These are phyloP conservation scores for Apamea anceps DNA, from an alignment of 2,888 invertebrate genomes.

Conservation along the genomic window DNA sequence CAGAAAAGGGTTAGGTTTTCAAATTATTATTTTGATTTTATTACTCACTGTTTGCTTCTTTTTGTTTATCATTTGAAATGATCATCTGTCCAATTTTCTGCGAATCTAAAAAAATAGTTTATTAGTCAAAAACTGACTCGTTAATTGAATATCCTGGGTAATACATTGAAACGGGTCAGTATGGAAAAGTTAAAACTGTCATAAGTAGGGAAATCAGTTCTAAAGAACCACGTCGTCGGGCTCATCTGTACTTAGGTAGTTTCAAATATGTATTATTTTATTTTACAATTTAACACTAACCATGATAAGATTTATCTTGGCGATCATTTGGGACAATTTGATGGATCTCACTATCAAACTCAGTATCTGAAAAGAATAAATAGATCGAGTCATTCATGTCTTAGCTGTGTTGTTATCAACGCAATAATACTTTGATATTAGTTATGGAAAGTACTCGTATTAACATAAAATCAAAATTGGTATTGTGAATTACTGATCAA, in stretches of 20 bases:
- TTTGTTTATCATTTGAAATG: neutral
- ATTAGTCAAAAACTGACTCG: neutral
- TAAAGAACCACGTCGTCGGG: too few species aligned
- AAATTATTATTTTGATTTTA: neutral
- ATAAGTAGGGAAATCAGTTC: too few species aligned
- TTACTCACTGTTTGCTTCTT: neutral
- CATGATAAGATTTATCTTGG: slow-evolving; percentile 42
- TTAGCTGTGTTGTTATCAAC: neutral
- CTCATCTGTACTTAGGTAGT: neutral
- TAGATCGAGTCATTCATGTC: too few species aligned
- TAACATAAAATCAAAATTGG: too few species aligned
- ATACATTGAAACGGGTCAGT: too few species aligned
- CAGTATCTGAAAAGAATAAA: slow-evolving; percentile 13
- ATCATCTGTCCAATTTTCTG: neutral
- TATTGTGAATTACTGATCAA: too few species aligned
- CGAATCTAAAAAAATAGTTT: neutral
- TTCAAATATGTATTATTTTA: too few species aligned
- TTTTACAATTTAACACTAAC: slow-evolving; percentile 12
- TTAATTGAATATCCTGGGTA: neutral
- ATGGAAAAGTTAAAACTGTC: too few species aligned
- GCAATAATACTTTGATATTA: neutral
- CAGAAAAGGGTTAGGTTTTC: neutral
- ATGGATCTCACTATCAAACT: neutral
- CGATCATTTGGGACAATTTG: neutral
- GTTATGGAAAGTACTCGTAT: too few species aligned